Percentiles rank a stretch among this genome's conserved stretches.
phyloP scores from a whole-genome alignment of 2,888 invertebrate genomes.

The Acleris sparsana region DNA sequence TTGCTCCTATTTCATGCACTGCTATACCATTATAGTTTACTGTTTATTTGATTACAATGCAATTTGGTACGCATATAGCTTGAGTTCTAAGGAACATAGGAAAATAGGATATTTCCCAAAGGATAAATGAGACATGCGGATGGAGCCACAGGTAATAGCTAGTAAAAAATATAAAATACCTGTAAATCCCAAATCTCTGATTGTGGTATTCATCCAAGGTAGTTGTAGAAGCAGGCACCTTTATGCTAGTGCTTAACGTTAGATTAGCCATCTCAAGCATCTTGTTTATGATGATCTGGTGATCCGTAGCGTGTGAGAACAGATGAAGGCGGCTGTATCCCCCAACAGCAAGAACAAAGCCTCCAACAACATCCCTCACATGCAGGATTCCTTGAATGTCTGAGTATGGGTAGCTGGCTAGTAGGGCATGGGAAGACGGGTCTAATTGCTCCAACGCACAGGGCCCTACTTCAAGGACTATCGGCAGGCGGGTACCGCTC shows the following conservation, averaged over 20 bases:
- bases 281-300: constrained; percentile 93
- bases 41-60: not conserved
- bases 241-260: constrained; percentile 92
- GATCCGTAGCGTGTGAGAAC: constrained; percentile 91
- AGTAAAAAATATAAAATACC: constrained; percentile 77
- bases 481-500: constrained; percentile 95
- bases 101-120: not conserved
- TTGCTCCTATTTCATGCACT: no score
- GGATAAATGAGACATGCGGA: not conserved
- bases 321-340: constrained; percentile 96
- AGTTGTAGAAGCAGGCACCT: constrained; percentile 91
- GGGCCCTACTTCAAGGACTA: constrained; percentile 95
- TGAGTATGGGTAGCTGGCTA: constrained; percentile 85
- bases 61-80: not conserved
- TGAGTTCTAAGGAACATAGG: not conserved
- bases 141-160: not conserved
- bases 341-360: constrained; percentile 95
- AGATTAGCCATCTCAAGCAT: constrained; percentile 92
- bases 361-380: constrained; percentile 95
- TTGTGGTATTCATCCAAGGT: constrained; percentile 93
- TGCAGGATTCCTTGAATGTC: constrained; percentile 82
- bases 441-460: constrained; percentile 96
- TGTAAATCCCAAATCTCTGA: constrained; percentile 95
- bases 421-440: constrained; percentile 90
- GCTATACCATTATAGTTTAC: no score